Conservation (phyloP, 2,888 invertebrate species). For the Noctua janthina region DNA sequence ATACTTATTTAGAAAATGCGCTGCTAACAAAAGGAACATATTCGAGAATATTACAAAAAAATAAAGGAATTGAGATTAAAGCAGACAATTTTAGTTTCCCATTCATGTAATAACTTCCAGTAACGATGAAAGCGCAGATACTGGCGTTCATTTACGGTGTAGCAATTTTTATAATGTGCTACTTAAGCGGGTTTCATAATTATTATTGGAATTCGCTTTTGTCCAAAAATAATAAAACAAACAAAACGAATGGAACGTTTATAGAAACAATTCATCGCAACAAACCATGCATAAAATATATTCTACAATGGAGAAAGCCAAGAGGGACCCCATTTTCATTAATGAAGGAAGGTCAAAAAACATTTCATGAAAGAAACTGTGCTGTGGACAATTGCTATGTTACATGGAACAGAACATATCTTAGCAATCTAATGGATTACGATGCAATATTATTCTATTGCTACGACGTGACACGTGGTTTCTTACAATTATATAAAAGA, state of each 20-base stretch:
- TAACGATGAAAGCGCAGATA: conserved; percentile 25
- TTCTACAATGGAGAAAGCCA: conserved; percentile 45
- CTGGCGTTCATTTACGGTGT: conserved; percentile 12
- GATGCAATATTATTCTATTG: conserved; percentile 47
- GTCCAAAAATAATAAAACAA: neutral
- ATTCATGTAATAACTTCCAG: conserved; percentile 7
- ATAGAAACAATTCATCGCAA: neutral
- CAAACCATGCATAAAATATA: conserved; percentile 37
- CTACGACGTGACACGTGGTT: neutral
- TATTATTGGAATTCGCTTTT: neutral
- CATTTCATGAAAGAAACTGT: conserved; percentile 37
- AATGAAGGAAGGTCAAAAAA: conserved; percentile 38
- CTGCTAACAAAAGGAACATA: neutral
- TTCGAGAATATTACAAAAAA: neutral
- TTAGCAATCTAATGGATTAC: conserved; percentile 25
- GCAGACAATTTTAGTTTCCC: neutral
- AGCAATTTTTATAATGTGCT: conserved; percentile 37
- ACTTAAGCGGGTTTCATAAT: conserved; percentile 5
- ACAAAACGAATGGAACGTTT: neutral
- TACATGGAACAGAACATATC: conserved; percentile 40
- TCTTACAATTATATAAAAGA: conserved; percentile 20
- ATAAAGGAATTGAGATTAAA: too few species aligned
- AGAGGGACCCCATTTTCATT: conserved; percentile 20
- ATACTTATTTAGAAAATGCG: neutral
- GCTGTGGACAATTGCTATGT: conserved; percentile 45